phyloP scores from a whole-genome alignment of 2,797 vertebrate species.

The Leptoclinus maculatus region DNA sequence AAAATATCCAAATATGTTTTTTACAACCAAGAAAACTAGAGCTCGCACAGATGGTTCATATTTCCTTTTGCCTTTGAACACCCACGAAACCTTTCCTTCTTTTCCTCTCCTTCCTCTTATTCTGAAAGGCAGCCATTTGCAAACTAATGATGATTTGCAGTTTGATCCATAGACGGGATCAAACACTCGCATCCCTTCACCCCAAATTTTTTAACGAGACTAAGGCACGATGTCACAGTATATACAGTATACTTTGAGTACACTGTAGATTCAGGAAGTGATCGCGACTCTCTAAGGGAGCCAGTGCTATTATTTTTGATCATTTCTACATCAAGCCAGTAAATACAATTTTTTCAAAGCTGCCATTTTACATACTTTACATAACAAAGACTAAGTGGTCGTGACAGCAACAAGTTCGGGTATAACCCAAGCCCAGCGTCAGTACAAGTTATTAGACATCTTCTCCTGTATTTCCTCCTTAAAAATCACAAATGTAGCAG shows the following conservation, averaged over 20 bases:
- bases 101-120: conserved; percentile 36
- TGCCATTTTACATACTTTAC: background rate
- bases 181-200: conserved; percentile 17
- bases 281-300: background rate
- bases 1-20: conserved; percentile 71
- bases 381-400: background rate
- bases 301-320: background rate
- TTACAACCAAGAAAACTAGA: conserved; percentile 63
- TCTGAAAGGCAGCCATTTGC: conserved; percentile 47
- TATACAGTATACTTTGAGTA: background rate
- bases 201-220: conserved; percentile 15
- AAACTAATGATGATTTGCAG: conserved; percentile 56
- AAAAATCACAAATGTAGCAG: conserved; percentile 3
- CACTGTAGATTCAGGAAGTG: background rate
- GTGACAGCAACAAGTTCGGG: background rate
- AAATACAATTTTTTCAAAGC: background rate
- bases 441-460: background rate
- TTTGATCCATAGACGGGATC: conserved; percentile 28
- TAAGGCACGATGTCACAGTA: background rate
- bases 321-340: background rate
- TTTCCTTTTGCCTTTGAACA: conserved; percentile 78
- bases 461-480: background rate
- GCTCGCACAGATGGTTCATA: conserved; percentile 75
- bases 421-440: background rate
- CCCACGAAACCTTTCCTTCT: conserved; percentile 51